phyloP scores from a whole-genome alignment of 35 echinoderm and acorn worm species.

The Eucidaris tribuloides region DNA sequence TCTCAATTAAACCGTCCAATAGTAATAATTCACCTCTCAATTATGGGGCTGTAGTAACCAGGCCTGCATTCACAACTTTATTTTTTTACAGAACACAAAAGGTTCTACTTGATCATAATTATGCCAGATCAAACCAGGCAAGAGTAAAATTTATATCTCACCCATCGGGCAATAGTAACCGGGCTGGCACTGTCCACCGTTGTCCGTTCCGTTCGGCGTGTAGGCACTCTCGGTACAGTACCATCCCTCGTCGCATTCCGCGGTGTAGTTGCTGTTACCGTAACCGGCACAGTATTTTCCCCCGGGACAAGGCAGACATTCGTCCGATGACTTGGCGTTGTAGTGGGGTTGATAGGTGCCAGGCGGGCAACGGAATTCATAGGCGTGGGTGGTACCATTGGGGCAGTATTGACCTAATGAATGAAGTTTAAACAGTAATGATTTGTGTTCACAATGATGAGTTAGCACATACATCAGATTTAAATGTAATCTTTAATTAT shows the following conservation, averaged over 20 bases:
- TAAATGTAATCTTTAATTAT: too few species aligned
- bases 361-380: slow-evolving; percentile 83
- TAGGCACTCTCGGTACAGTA: slow-evolving; percentile 78
- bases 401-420: slow-evolving; percentile 85
- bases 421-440: background rate
- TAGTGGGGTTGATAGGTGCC: slow-evolving; percentile 82
- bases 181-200: slow-evolving; percentile 77
- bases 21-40: background rate
- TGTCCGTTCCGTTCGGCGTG: slow-evolving; percentile 57
- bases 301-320: slow-evolving; percentile 74
- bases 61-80: slow-evolving; percentile 37
- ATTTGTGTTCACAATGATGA: too few species aligned
- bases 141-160: too few species aligned
- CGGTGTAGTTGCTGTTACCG: slow-evolving; percentile 95
- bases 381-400: slow-evolving; percentile 74
- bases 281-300: slow-evolving; percentile 91
- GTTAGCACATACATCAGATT: too few species aligned
- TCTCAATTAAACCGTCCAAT: too few species aligned
- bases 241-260: slow-evolving; percentile 93
- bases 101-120: too few species aligned
- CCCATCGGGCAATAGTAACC: slow-evolving; percentile 78
- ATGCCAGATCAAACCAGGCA: too few species aligned
- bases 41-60: slow-evolving; percentile 55
- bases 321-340: slow-evolving; percentile 54
- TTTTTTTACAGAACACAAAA: too few species aligned